Evolutionary conservation across 2,113 vertebrate species (phyloP).

Genomic region (Vidua chalybeata): DNA sequence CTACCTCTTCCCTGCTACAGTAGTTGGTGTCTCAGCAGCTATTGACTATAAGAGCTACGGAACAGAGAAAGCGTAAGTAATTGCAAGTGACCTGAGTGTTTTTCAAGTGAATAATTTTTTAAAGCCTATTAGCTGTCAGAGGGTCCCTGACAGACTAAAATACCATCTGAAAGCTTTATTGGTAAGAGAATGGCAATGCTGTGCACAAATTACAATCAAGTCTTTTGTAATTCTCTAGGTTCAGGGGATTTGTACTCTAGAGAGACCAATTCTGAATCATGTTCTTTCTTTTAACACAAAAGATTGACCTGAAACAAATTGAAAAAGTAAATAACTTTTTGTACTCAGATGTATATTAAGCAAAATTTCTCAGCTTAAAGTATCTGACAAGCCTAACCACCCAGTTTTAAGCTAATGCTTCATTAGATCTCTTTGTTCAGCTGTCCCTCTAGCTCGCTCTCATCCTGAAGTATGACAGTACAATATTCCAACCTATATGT

Average conservation of each 20-base stretch:
- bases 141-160: conserved; percentile 76
- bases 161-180: conserved; percentile 79
- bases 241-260: conserved; percentile 73
- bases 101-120: conserved; percentile 81
- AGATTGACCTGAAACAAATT: conserved; percentile 79
- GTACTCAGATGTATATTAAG: conserved; percentile 71
- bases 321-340: conserved; percentile 80
- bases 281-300: conserved; percentile 76
- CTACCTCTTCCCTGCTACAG: conserved; percentile 95
- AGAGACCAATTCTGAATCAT: conserved; percentile 73
- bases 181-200: conserved; percentile 70
- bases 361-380: conserved; percentile 75
- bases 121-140: conserved; percentile 78
- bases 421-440: conserved; percentile 82
- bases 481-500: conserved; percentile 58
- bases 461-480: conserved; percentile 74
- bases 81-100: conserved; percentile 77
- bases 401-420: conserved; percentile 80
- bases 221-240: conserved; percentile 79
- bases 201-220: conserved; percentile 78
- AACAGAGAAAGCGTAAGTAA: conserved; percentile 92
- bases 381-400: conserved; percentile 81
- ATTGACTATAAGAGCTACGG: conserved; percentile 98
- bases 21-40: conserved; percentile 95
- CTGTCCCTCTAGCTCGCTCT: conserved; percentile 79